phyloP scores from a whole-genome alignment of 1,140 invertebrate species.

The Zaprionus vittiger region DNA sequence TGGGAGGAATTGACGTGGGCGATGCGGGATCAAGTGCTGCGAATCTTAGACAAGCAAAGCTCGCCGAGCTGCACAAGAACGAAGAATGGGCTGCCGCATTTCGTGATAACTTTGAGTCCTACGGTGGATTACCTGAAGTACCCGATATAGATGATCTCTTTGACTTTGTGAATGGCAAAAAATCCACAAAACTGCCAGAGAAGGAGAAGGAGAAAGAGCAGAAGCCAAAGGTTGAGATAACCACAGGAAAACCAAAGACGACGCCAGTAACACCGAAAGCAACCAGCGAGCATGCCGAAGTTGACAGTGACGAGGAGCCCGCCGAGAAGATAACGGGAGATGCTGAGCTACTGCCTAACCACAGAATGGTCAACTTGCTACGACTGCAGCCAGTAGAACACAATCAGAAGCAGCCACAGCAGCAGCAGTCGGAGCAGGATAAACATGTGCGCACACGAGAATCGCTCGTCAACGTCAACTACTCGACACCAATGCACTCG shows the following conservation, averaged over 20 bases:
- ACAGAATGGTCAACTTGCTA: conserved; percentile 65
- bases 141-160: conserved; percentile 82
- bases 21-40: conserved; percentile 36
- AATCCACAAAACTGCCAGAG: conserved; percentile 25
- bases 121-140: conserved; percentile 75
- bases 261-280: conserved; percentile 26
- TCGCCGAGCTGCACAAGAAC: conserved; percentile 67
- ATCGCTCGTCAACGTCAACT: conserved; percentile 70
- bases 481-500: conserved; percentile 74
- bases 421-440: conserved; percentile 24
- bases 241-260: conserved; percentile 31
- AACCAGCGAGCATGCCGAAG: conserved; percentile 38
- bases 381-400: conserved; percentile 57
- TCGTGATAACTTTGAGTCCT: conserved; percentile 79
- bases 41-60: conserved; percentile 53
- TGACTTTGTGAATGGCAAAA: conserved; percentile 78
- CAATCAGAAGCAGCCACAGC: conserved; percentile 13
- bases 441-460: conserved; percentile 55
- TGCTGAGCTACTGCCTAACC: conserved; percentile 75
- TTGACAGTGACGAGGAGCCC: conserved; percentile 60
- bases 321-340: conserved; percentile 81
- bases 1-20: conserved; percentile 53
- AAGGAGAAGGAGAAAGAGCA: conserved; percentile 31
- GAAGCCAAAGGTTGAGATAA: conserved; percentile 22
- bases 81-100: conserved; percentile 78